Base-by-base conservation (phyloP, 2,797 vertebrate species). In the Emydoidea blandingii region DNA sequence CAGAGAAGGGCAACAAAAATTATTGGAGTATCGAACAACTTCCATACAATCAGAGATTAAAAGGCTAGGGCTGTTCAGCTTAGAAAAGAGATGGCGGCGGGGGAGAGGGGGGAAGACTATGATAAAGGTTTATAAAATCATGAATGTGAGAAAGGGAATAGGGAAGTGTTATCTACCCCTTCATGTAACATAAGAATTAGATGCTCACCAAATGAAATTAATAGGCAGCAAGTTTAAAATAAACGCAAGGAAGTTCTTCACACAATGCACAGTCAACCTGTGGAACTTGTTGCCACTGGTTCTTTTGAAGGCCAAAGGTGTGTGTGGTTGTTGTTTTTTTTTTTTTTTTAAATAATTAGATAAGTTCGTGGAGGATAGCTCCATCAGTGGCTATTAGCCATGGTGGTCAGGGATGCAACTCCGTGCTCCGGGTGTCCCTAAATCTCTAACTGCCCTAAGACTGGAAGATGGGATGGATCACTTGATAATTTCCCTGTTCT, bases 41-140 rank as follows among this genome's bases (percentile, higher is more conserved):
- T 68, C 62, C 18, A 19, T 21, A 37, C 12, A 12, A 29, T 29
- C 12, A 31, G 57, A 59, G 12, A 59, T 59, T 59, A 59, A 59
- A 59, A 59, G 12, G 57, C 27, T 65, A 19, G 1, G 19, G 37
- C n/a, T 37, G 34, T 5, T 68, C 5, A 37, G 10, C 3, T 37
- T 72, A 23, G 18, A 37, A 23, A 72, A 72, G n/a, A 37, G 65
- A 12, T 5, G 18, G 19, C 3, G n/a, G 2, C 16, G 0, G 19
- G 34, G 18, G 34, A 18, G 8, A 2, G 4, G n/a, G 7, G 8
- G 4, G 1, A 19, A 9, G 10, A 21, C 11, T 72, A 23, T 68
- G 34, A 21, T 21, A 37, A n/a, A n/a, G 15, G n/a, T n/a, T n/a
- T 68, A 68, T 68, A 37, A 37, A 68, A 68, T 37, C 5, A 68